Evolutionary conservation across 2,888 invertebrate genomes (phyloP), one percentile per base, ranked within the genome.

Genomic region (Melanargia galathea): DNA sequence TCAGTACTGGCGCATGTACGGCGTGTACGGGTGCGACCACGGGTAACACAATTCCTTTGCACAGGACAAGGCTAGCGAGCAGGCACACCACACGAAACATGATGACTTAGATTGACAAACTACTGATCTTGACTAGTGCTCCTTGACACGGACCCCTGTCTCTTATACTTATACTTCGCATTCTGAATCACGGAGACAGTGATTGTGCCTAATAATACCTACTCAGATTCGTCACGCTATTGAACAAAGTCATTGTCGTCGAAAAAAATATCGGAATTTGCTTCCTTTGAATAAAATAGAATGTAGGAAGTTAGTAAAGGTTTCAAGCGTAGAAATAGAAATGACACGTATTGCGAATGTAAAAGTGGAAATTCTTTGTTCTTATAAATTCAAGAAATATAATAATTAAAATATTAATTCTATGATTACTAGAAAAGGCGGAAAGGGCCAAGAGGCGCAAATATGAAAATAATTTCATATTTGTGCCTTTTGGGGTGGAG

Each of bases 101-200:
- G 55, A 79, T 79, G 62, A 66, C 65, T 62, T 59, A 59, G 30
- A 33, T 20, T 46, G 1, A 13, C 49, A 49, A 51, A 24, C 35
- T 49, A 33, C 20, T 48, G 73, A 76, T 65, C 65, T 70, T 70
- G 69, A 84, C 83, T 87, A 80, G 79, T 77, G 65, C 60, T 63
- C 63, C 63, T 59, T 63, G 64, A 66, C 70, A 69, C 61, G 57
- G 63, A 62, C 64, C 66, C 69, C 72, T 73, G 75, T 78, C 82
- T 83, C n/a, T n/a, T n/a, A n/a, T n/a, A n/a, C 83, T 87, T 88
- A 89, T 89, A 88, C 77, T 74, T 70, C 66, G 65, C 75, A 75
- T 58, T 73, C 68, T 80, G 80, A 81, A 76, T 82, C 79, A 81
- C 63, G 81, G 83, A 82, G 84, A 87, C 84, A 79, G 83, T 52